These are phyloP conservation scores for Notothenia rossii DNA, from an alignment of 2,113 vertebrate genomes.

Conservation along the genomic window DNA sequence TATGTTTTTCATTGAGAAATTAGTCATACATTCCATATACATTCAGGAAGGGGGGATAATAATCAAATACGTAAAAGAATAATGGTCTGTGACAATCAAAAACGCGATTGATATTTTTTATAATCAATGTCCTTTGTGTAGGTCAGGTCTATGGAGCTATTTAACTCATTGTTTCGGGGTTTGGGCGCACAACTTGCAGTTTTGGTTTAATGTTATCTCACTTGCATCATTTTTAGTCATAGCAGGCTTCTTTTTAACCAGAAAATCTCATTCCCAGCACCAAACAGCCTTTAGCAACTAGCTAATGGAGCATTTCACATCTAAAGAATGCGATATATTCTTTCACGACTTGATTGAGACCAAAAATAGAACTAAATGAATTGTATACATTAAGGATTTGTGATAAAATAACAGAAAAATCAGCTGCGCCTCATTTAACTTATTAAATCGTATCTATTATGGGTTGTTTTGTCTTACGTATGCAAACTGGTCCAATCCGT, in stretches of 20 bases:
- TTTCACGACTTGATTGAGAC: not conserved
- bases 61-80: not conserved
- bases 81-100: not conserved
- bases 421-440: not conserved
- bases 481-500: conserved; percentile 18
- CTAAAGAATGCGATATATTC: not conserved
- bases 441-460: not conserved
- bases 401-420: not conserved
- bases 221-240: not conserved
- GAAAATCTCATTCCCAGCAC: too few relatives aligned
- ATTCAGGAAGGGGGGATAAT: not conserved
- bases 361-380: conserved; percentile 1
- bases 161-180: not conserved
- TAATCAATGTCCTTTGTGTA: too few relatives aligned
- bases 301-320: not conserved
- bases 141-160: too few relatives aligned
- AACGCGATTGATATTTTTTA: too few relatives aligned
- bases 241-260: not conserved
- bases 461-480: not conserved
- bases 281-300: not conserved
- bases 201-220: conserved; percentile 1
- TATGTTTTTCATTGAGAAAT: not conserved
- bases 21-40: not conserved
- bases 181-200: not conserved
- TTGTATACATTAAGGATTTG: not conserved